These are phyloP conservation scores for Maniola hyperantus DNA, from an alignment of 2,888 invertebrate species.

Conservation along the genomic window DNA sequence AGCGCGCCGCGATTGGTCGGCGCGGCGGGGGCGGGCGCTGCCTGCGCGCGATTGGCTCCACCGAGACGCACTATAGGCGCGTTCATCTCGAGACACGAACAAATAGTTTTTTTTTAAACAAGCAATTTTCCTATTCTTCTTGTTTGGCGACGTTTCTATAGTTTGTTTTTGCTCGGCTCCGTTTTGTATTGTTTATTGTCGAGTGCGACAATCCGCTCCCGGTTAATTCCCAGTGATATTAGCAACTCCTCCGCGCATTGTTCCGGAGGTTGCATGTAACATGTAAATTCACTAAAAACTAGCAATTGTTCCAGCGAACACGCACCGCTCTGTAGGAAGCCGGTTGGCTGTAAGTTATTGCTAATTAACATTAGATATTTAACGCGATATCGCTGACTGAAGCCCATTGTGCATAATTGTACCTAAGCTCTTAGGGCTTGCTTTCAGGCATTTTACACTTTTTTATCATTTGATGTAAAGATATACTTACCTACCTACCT, in stretches of 20 bases:
- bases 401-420: conserved; percentile 45
- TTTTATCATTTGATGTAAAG: conserved; percentile 10
- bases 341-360: conserved; percentile 49
- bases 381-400: conserved; percentile 51
- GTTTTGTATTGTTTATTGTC: conserved; percentile 81
- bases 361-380: conserved; percentile 68
- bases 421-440: conserved; percentile 28
- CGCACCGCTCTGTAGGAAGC: conserved; percentile 50
- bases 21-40: conserved; percentile 69
- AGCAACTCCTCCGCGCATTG: conserved; percentile 68
- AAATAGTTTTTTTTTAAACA: conserved; percentile 82
- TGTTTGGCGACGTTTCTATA: conserved; percentile 76
- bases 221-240: conserved; percentile 78
- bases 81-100: conserved; percentile 77
- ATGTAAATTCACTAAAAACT: conserved; percentile 77
- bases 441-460: conserved; percentile 18
- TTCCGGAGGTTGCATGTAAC: conserved; percentile 66
- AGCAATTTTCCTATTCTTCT: conserved; percentile 83
- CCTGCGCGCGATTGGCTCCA: conserved; percentile 68
- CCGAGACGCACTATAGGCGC: conserved; percentile 69
- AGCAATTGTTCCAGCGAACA: conserved; percentile 70
- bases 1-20: conserved; percentile 65
- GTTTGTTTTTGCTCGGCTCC: conserved; percentile 76
- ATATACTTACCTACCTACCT: neutral
- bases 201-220: conserved; percentile 78